phyloP scores from a whole-genome alignment of 1,140 invertebrate species.

The Stegodyphus mimosarum region DNA sequence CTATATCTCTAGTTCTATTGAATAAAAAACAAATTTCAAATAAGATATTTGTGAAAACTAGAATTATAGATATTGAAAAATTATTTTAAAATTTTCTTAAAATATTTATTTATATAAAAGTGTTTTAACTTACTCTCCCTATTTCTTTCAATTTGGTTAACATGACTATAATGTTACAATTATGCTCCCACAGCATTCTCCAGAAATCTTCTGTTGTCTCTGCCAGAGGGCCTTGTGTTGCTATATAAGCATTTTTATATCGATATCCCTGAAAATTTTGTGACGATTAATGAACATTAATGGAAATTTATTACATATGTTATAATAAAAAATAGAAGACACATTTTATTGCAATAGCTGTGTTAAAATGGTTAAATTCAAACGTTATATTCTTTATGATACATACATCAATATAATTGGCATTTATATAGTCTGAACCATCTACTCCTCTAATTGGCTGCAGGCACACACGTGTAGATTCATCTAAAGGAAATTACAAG shows the following conservation, averaged over 20 bases:
- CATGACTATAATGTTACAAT: slow-evolving; percentile 99
- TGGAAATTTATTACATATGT: too few relatives aligned
- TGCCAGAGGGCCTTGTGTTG: slow-evolving; percentile 94
- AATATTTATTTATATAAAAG: too few relatives aligned
- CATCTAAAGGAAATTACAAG: slow-evolving; percentile 69
- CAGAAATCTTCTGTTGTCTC: slow-evolving; percentile 99
- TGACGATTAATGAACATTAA: neutral
- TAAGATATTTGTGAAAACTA: too few relatives aligned
- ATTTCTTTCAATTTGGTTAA: slow-evolving; percentile 97
- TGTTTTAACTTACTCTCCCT: slow-evolving; percentile 80
- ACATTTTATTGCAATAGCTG: neutral
- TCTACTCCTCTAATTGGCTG: slow-evolving; percentile 91
- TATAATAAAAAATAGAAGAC: too few relatives aligned
- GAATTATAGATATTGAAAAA: too few relatives aligned
- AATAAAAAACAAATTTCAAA: too few relatives aligned
- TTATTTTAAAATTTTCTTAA: too few relatives aligned
- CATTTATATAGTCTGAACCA: slow-evolving; percentile 99
- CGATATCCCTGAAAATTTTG: slow-evolving; percentile 69
- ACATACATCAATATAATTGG: slow-evolving; percentile 93
- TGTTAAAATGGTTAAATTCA: neutral
- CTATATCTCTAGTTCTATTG: too few relatives aligned
- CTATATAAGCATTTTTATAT: slow-evolving; percentile 94
- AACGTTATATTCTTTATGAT: neutral
- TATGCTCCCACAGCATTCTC: slow-evolving; percentile 99
- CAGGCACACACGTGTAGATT: slow-evolving; percentile 93